Base-by-base conservation (phyloP, 2,113 vertebrate species). In the Scortum barcoo region DNA sequence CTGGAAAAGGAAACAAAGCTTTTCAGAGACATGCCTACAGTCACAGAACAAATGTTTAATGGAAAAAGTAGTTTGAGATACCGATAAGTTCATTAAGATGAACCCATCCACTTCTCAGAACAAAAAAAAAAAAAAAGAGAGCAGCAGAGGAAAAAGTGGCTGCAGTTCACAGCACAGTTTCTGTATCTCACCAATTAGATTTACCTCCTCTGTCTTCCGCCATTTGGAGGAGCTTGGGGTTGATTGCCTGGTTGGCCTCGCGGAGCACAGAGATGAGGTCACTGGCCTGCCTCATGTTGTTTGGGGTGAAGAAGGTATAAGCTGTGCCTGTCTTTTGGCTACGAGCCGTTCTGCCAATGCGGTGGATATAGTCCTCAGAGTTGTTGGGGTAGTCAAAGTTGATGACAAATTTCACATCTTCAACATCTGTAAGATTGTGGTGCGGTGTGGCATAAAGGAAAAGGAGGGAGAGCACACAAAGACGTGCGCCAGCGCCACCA, bases 311-410 rank as follows among this genome's bases (percentile, higher is more conserved):
- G 97, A 99, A 99, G 90, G 98, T 99, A 92, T 99, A 99, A 89
- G 98, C 98, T 51, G 98, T 99, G 96, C 98, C 98, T 66, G 98
- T 99, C 97, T 99, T 99, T 97, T 97, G 97, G 95, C 98, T 99
- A 94, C 98, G 98, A 92, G 98, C 98, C 76, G 98, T 99, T 95
- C 98, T 95, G 95, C 98, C 98, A 95, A 99, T 99, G 94, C 98
- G 98, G 95, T 99, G 98, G 95, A 99, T 99, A 97, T 99, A 99
- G 95, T 99, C 98, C 97, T 99, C 98, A 93, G 98, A 99, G 96
- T 99, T 99, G 97, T 99, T 99, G 94, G 98, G 98, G 97, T 99
- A 99, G 97, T 99, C 98, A 97, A 97, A 99, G 97, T 99, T 99
- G 97, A 99, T 99, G 97, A 99, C 98, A 98, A 99, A 99, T 98